Evolutionary conservation across 2,113 vertebrate species (phyloP).

Genomic region (Salvator merianae): DNA sequence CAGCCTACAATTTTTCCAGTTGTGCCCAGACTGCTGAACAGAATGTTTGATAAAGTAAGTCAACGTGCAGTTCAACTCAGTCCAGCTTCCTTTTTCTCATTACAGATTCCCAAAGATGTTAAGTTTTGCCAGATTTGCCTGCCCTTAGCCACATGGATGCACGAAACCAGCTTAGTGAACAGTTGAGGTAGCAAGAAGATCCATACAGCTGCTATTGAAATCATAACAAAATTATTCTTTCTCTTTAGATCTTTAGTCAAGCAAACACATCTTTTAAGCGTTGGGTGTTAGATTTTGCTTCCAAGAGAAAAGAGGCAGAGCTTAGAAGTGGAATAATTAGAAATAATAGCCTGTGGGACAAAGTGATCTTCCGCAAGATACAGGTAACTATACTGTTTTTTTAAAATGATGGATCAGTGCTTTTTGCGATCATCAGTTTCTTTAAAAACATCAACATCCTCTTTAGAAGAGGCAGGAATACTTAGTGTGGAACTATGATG

Average conservation of each 20-base stretch:
- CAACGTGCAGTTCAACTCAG: not conserved
- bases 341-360: slow-evolving; percentile 95
- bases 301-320: slow-evolving; percentile 92
- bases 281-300: slow-evolving; percentile 93
- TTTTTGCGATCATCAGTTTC: not conserved
- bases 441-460: not conserved
- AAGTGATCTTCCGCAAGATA: slow-evolving; percentile 93
- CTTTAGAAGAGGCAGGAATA: not conserved
- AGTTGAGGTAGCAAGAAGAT: not conserved
- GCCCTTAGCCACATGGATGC: not conserved
- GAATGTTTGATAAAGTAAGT: slow-evolving; percentile 97
- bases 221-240: not conserved
- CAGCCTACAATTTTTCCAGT: slow-evolving; percentile 94
- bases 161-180: not conserved
- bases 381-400: slow-evolving; percentile 78
- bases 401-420: not conserved
- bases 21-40: slow-evolving; percentile 93
- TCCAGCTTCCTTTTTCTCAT: not conserved
- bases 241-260: slow-evolving; percentile 88
- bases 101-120: not conserved
- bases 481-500: not conserved
- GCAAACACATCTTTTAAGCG: slow-evolving; percentile 90
- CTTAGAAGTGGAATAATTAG: slow-evolving; percentile 89
- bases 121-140: not conserved
- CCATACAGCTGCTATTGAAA: not conserved